Evolutionary conservation across 2,797 vertebrate genomes (phyloP), one percentile per base, ranked within the genome.

Genomic region (Siniperca obscura): DNA sequence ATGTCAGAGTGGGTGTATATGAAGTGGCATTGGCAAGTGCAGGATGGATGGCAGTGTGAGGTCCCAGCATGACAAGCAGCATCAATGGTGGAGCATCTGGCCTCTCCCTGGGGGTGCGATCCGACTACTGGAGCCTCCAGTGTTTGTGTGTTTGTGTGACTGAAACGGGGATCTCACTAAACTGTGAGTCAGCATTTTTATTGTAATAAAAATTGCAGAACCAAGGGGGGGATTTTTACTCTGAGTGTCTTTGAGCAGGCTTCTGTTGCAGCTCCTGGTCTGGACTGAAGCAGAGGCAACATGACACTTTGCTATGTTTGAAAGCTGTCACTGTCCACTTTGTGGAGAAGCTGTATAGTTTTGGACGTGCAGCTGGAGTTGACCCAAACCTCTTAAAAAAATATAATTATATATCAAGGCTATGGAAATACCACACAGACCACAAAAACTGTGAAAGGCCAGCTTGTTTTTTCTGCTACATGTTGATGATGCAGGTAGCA

Each of bases 51-150:
- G 65, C 70, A 68, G 77, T 30, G 69, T 19, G 69, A 85, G 81
- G 55, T 86, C 80, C 30, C 81, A 85, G 80, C 78, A 76, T 30
- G 75, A 46, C 59, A 5, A 56, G 74, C 69, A 53, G 77, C 68
- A 46, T 80, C 36, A 11, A 69, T 65, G 57, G 8, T 7, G 76
- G 76, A 83, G 88, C 69, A 82, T 91, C 86, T 78, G 90, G 86
- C 74, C 56, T 87, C 87, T 70, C 84, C 40, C 62, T 22, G 1
- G 82, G 83, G 74, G 70, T 66, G 66, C 27, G 25, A 34, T 38
- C 42, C 36, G 22, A 76, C 68, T 53, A 53, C 64, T 72, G 42
- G 50, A 74, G 36, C 52, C 40, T 27, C 44, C 12, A 16, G 1
- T 19, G 62, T 42, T 1, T 73, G 34, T 77, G 53, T 38, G 82